Percentiles rank a stretch among this genome's conserved stretches.
Conservation (phyloP, 2,888 invertebrate species). For the Smittia aterrima region DNA sequence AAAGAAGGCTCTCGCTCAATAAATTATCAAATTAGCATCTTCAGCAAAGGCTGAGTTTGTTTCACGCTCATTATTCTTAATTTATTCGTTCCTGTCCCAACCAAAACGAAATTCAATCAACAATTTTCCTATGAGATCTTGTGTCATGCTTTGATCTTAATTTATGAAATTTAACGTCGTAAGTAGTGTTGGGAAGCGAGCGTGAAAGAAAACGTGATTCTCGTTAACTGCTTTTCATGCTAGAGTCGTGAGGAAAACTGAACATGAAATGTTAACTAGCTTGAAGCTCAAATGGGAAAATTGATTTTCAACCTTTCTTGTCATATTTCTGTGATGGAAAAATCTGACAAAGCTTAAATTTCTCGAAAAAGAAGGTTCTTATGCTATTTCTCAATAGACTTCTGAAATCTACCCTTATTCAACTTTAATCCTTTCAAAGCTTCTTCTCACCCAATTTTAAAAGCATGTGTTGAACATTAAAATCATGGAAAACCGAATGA, state of each 20-base stretch:
- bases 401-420: too few species aligned
- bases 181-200: not conserved
- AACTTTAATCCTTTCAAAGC: too few species aligned
- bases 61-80: not conserved
- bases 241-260: too few species aligned
- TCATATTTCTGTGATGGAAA: too few species aligned
- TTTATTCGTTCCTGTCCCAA: not conserved
- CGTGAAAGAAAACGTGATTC: not conserved
- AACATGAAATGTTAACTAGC: too few species aligned
- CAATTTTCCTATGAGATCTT: not conserved
- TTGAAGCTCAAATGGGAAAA: too few species aligned
- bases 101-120: not conserved
- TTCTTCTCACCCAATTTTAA: not conserved
- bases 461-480: too few species aligned
- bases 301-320: too few species aligned
- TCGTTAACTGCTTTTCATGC: not conserved
- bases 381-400: too few species aligned
- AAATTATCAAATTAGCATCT: conserved; percentile 4
- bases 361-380: too few species aligned
- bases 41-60: not conserved
- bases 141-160: not conserved
- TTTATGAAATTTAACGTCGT: not conserved
- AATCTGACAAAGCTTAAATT: too few species aligned
- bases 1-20: too few species aligned
- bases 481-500: not conserved